Conservation (phyloP, 2,888 invertebrate species). For the Malthinus flaveolus region DNA sequence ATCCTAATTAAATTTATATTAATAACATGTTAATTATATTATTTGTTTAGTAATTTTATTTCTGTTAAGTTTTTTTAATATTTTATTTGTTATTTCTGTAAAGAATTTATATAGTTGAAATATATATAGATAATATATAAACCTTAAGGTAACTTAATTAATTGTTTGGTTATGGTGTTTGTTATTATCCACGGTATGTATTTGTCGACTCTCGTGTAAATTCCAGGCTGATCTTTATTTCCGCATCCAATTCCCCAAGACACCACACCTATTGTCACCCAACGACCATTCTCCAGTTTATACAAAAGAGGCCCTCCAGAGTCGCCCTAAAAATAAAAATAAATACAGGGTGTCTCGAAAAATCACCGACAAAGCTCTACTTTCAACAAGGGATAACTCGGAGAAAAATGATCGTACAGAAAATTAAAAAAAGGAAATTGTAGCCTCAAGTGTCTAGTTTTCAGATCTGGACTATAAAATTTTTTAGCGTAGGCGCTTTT, state of each 20-base stretch:
- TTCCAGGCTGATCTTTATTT: constrained; percentile 72
- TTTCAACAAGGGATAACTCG: no score
- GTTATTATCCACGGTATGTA: constrained; percentile 72
- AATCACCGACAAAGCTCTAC: no score
- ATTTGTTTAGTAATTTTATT: no score
- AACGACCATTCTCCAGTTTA: constrained; percentile 72
- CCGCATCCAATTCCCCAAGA: constrained; percentile 87
- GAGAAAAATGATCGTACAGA: no score
- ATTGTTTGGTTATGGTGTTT: constrained; percentile 48
- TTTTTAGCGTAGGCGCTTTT: no score
- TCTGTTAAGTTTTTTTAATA: not conserved
- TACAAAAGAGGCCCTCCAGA: constrained; percentile 83
- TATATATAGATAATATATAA: constrained; percentile 19
- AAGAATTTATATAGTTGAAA: constrained; percentile 11
- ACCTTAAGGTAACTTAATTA: constrained; percentile 11
- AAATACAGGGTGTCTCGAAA: no score
- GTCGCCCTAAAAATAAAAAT: constrained; percentile 79
- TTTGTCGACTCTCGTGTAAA: constrained; percentile 75
- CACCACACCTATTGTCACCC: constrained; percentile 79
- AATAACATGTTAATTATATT: no score
- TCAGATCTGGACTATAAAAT: no score
- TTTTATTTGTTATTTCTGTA: constrained; percentile 20
- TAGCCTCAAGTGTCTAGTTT: no score
- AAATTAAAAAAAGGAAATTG: no score
- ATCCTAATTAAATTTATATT: no score